Evolutionary conservation across 2,797 vertebrate species (phyloP), one percentile per base, ranked within the genome.

Genomic region (Sebastes diaconus): DNA sequence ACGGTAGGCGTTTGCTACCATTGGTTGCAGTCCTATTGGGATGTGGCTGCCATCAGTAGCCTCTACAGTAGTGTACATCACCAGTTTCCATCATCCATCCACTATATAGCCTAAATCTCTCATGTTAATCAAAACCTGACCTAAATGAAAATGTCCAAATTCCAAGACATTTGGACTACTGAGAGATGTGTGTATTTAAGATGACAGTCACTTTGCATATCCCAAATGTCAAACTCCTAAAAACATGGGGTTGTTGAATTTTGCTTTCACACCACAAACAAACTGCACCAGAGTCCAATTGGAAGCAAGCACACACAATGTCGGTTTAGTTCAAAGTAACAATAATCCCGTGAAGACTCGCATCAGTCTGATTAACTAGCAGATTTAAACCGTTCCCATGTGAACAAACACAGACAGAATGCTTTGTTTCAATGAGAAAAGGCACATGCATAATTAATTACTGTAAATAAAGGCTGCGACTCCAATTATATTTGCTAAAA

Each of bases 401-500:
- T 72, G 77, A 86, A 64, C 83, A 87, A 87, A 90, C 79, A 67
- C 14, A 34, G 76, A 70, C 86, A 73, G 68, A 87, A 85, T 50
- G 25, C 30, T 61, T 81, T 83, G 83, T 92, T 87, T 89, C 77
- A 86, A 84, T 84, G 75, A 68, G 81, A 75, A 84, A 58, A 55
- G 42, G 16, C 59, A 68, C 78, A 81, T 85, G 36, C 77, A 89
- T 87, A 88, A 86, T 92, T 84, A 84, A 90, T 84, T 63, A 71
- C 32, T 46, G 75, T 73, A 90, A 91, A 89, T 87, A 91, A 81
- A 87, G 73, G 75, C 82, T 84, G 68, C 14, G 60, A 88, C 78
- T 92, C 70, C 61, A 78, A 79, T 90, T 90, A 81, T 79, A 74
- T 73, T 84, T 73, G 68, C 55, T 52, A 83, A 59, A 83, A 85